Conservation (phyloP, 1,140 invertebrate species). For the Drosophila lacertosa region DNA sequence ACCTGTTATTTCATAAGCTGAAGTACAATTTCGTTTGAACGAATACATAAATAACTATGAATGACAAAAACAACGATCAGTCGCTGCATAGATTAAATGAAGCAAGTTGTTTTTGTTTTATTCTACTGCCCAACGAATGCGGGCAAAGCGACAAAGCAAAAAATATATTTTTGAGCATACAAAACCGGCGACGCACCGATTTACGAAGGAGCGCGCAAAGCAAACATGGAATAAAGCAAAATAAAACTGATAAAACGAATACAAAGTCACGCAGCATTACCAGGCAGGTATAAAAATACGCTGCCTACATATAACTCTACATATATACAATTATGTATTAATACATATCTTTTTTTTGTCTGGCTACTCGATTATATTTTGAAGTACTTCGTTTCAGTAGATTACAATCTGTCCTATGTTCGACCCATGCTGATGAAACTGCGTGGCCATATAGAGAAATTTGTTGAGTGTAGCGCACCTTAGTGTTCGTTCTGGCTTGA, state of each 20-base stretch:
- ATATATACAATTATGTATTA: too few relatives aligned
- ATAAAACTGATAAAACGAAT: conserved; percentile 7
- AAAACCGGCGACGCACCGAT: not conserved
- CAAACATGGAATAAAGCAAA: conserved; percentile 7
- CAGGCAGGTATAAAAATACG: not conserved
- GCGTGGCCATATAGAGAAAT: not conserved
- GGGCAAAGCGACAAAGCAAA: conserved; percentile 16
- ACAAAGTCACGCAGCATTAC: not conserved
- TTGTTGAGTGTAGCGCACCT: conserved; percentile 1
- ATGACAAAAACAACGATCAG: not conserved
- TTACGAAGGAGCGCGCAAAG: not conserved
- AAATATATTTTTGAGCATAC: conserved; percentile 4
- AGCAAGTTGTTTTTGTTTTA: too few relatives aligned
- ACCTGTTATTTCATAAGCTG: not conserved
- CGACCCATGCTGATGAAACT: conserved; percentile 2
- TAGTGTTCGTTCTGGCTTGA: not conserved
- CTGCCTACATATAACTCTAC: not conserved
- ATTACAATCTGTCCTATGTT: not conserved
- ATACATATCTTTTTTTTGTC: not conserved
- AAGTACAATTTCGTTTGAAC: not conserved
- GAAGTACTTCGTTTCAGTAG: not conserved
- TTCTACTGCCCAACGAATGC: conserved; percentile 1
- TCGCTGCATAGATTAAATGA: too few relatives aligned
- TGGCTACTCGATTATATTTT: not conserved
- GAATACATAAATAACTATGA: too few relatives aligned